Base-by-base conservation (phyloP, 2,797 vertebrate species). In the Xyrichtys novacula region DNA sequence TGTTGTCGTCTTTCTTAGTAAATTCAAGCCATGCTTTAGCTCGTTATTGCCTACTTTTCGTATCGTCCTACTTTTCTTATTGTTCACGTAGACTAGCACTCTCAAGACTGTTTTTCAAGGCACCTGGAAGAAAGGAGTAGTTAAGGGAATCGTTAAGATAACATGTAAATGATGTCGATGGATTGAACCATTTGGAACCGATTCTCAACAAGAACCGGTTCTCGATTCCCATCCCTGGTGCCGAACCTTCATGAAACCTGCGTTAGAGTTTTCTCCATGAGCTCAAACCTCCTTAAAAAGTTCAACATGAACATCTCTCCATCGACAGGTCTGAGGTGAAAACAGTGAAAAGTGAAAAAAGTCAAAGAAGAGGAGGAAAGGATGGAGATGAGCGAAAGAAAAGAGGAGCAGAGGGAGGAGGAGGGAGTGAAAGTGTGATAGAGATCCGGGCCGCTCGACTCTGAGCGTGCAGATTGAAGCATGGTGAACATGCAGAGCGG, bases 401-500 rank as follows among this genome's bases (percentile, higher is more conserved):
- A 6, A 23, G 47, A 7, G 17, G 25, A 48, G 38, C 1, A 23
- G 12, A n/a, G 16, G 44, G 6, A n/a, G n/a, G n/a, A 43, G 46
- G 4, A 39, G 53, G 29, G 70, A 9, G 32, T 34, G 2, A 34
- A 12, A 34, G 26, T 22, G 49, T 29, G 78, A 69, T 70, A 61
- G 57, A 47, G 63, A 76, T 83, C 59, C 74, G 0, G 43, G 43
- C 25, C 16, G 52, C 58, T 32, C 16, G 71, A 67, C 26, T 64
- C 58, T 47, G 40, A 74, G 66, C n/a, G 23, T 61, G 64, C 44
- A 65, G 67, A 80, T 39, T 44, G 67, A 65, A 77, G 61, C 65
- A n/a, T 77, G 59, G 57, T 83, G 85, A 85, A 89, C 88, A 90
- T 85, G 91, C 84, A 89, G 83, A 60, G 49, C 38, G 16, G 28